phyloP scores from a whole-genome alignment of 2,797 vertebrate genomes.

The Premnoplex brunnescens region DNA sequence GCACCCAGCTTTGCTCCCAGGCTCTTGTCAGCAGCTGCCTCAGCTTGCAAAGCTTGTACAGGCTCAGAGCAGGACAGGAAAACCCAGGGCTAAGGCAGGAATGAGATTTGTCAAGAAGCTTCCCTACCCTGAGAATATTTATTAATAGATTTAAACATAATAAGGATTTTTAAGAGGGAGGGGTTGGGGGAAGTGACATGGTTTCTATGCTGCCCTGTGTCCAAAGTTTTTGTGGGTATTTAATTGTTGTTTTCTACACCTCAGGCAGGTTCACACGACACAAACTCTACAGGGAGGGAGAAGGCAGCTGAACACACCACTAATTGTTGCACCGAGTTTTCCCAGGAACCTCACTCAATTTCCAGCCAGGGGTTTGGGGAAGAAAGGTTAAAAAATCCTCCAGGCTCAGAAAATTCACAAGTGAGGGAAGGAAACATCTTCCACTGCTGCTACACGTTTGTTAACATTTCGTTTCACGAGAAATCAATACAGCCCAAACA shows the following conservation, averaged over 20 bases:
- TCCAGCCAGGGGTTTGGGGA: neutral
- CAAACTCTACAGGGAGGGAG: neutral
- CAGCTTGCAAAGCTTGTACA: neutral
- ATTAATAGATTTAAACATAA: neutral
- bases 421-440: neutral
- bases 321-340: neutral
- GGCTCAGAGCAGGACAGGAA: neutral
- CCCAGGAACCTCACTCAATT: neutral
- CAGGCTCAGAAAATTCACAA: neutral
- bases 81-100: neutral
- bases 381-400: neutral
- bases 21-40: neutral
- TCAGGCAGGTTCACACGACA: fast-evolving
- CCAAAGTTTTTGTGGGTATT: neutral
- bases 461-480: constrained; percentile 11
- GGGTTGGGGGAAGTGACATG: neutral
- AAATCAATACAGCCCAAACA: constrained; percentile 1
- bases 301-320: neutral
- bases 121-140: neutral
- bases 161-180: neutral
- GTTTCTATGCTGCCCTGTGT: neutral
- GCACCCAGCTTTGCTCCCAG: neutral
- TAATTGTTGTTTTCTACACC: neutral
- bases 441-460: neutral
- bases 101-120: neutral